Base-by-base conservation (phyloP, 1,140 invertebrate species). In the Ostrea edulis region DNA sequence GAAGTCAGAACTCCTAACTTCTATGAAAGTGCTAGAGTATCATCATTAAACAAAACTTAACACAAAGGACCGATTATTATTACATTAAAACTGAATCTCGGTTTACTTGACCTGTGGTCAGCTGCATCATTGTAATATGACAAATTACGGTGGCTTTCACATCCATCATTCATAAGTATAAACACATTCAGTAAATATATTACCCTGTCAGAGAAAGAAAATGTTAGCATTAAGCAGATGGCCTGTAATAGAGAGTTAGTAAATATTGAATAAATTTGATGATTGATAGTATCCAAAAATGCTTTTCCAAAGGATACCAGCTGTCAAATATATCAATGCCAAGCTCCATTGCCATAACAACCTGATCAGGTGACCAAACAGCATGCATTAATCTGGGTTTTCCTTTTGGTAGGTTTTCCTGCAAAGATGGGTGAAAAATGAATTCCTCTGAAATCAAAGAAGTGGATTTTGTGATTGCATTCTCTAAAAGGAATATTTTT, bases 361-460 rank as follows among this genome's bases (percentile, higher is more conserved):
- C 94, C 35, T 95, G 93, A 44, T 95, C 89, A n/a, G 97, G 97
- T 93, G 95, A 96, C 95, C 96, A 97, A 71, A 96, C 95, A 44
- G 97, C 97, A 91, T 96, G 96, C 92, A 97, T 96, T 86, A 97
- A 93, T 92, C 96, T 94, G 55, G 97, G 94, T 95, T 96, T 97
- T 87, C 96, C 96, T 22, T 93, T 90, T 2, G 97, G 97, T 58
- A 97, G 94, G 91, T 94, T 94, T 91, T 95, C 96, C 96, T 97
- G 94, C 35, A 44, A 44, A 44, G 35, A 44, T 44, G 35, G 35
- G 35, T 29, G 9, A 29, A 53, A 55, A 29, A 29, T 35, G 11
- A 0, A 77, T 12, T 77, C 12, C 68, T 77, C 25, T 29, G 29
- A 12, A 77, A 77, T 14, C 9, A 77, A 35, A 29, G 4, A 17